These are phyloP conservation scores for Protosalanx chinensis DNA, from an alignment of 2,797 vertebrate species.

Conservation along the genomic window DNA sequence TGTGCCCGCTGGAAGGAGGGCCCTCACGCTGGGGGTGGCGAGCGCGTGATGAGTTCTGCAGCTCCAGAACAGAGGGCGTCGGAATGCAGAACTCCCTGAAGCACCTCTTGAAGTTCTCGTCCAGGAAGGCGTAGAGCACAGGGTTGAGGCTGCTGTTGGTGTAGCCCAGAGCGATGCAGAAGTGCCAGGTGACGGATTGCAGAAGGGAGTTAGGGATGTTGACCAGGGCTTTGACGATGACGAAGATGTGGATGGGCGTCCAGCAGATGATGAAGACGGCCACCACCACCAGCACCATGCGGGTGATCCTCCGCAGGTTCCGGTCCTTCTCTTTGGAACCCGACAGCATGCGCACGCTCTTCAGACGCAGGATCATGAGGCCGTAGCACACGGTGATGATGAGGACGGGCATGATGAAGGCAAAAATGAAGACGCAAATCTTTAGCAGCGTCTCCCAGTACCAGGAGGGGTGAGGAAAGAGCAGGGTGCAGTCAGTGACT, in stretches of 20 bases:
- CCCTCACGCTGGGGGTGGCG: slow-evolving; percentile 78
- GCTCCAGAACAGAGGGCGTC: slow-evolving; percentile 84
- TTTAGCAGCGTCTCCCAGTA: slow-evolving; percentile 98
- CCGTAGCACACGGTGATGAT: slow-evolving; percentile 98
- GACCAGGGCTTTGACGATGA: slow-evolving; percentile 93
- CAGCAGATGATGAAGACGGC: slow-evolving; percentile 97
- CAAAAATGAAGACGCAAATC: slow-evolving; percentile 99
- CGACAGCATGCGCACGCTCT: slow-evolving; percentile 95
- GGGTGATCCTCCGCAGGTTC: slow-evolving; percentile 93
- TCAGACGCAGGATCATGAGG: slow-evolving; percentile 96
- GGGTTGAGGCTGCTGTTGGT: slow-evolving; percentile 95
- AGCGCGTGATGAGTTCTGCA: slow-evolving; percentile 87
- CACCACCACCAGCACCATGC: slow-evolving; percentile 98
- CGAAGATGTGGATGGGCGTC: slow-evolving; percentile 98
- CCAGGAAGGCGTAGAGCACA: slow-evolving; percentile 96
- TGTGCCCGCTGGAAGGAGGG: slow-evolving; percentile 84
- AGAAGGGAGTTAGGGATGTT: slow-evolving; percentile 90
- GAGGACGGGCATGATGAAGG: slow-evolving; percentile 97
- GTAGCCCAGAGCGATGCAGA: slow-evolving; percentile 97
- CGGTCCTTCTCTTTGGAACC: slow-evolving; percentile 98
- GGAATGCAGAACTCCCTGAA: slow-evolving; percentile 97
- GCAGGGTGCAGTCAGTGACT: slow-evolving; percentile 86
- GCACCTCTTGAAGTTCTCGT: slow-evolving; percentile 99
- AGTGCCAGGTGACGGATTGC: slow-evolving; percentile 96
- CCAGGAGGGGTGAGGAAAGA: slow-evolving; percentile 92